Base-by-base conservation (phyloP, 2,113 vertebrate species). In the Coreoperca whiteheadi region DNA sequence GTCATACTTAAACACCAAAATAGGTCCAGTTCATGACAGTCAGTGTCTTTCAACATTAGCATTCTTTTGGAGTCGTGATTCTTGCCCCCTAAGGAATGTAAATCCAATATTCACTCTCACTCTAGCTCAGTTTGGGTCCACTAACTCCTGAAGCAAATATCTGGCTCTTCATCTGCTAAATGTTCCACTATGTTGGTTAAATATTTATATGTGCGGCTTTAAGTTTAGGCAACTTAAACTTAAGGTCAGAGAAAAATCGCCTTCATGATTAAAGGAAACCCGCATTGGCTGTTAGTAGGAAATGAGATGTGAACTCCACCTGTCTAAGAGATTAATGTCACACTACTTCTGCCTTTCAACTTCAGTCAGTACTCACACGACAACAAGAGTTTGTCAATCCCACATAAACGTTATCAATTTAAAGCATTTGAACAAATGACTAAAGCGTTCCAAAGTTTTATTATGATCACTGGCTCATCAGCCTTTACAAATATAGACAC, bases 331-430 rank as follows among this genome's bases (percentile, higher is more conserved):
- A 56, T 48, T 6, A 37, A 25, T 60, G 41, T 10, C 6, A 46
- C n/a, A 67, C 43, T 10, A 3, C 25, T 67, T 67, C 8, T 28
- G 51, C 8, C 64, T 34, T 76, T 41, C 18, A 34, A 34, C 20
- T 30, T 56, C 14, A 60, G 25, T 28, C 43, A 74, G 21, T 69
- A 63, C 21, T 75, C 65, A 20, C 37, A 74, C n/a, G 41, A n/a
- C 25, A 67, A 11, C 41, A 37, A 37, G 8, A 28, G 15, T 21
- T n/a, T 53, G 23, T 70, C 30, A 70, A 23, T 21, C 28, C 70
- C 8, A 30, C 3, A 1, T 8, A 46, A 67, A 37, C 18, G 0
- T 59, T 21, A 77, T 25, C 20, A 5, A 67, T 51, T 67, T 51
- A 28, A 48, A 37, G 61, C 7, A 8, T 32, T 50, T 43, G 7